These are phyloP conservation scores for Caenorhabditis latens DNA, from an alignment of 1,140 invertebrate species.

Conservation along the genomic window DNA sequence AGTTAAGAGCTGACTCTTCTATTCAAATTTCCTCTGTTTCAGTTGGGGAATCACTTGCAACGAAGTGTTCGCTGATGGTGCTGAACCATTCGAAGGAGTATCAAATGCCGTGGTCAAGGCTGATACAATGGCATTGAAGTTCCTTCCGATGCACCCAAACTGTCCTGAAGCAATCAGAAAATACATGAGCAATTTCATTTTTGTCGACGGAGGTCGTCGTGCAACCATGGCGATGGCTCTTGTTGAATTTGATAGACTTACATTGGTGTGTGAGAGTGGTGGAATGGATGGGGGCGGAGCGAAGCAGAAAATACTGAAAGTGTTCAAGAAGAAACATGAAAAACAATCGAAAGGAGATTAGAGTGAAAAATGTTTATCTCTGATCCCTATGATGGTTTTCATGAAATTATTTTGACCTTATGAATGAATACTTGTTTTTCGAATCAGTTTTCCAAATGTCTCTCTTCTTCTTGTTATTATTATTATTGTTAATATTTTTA, in stretches of 20 bases:
- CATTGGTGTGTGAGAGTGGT: conserved; percentile 20
- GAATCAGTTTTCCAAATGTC: no score
- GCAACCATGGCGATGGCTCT: neutral
- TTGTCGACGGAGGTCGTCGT: neutral
- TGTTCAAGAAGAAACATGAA: conserved; percentile 9
- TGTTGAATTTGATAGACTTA: neutral
- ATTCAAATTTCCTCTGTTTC: neutral
- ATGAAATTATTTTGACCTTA: no score
- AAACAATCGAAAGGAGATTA: conserved; percentile 7
- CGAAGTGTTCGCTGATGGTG: conserved; percentile 60
- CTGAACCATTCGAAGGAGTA: conserved; percentile 49
- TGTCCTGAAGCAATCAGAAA: neutral
- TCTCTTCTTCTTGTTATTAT: no score
- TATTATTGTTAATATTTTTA: no score
- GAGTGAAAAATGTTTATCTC: neutral
- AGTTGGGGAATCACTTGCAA: conserved; percentile 39
- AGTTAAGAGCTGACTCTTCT: neutral
- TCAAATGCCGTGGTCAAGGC: conserved; percentile 33
- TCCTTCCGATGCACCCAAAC: neutral
- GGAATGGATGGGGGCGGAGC: neutral
- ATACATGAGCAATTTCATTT: neutral
- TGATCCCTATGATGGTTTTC: no score
- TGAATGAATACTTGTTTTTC: no score
- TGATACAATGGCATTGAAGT: neutral
- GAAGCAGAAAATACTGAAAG: neutral